phyloP scores from a whole-genome alignment of 1,140 invertebrate genomes.

The Trichonephila clavata region DNA sequence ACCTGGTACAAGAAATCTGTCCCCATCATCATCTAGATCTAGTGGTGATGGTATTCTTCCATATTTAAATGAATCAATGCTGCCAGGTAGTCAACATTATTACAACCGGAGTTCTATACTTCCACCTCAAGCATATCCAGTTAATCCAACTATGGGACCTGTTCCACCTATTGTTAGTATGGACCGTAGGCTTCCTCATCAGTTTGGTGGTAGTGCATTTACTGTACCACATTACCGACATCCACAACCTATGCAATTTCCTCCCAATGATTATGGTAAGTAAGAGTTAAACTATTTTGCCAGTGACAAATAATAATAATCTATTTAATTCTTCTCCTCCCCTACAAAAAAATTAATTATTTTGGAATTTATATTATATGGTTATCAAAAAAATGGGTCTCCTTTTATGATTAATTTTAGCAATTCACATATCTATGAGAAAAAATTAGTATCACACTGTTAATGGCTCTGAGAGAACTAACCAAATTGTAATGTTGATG shows the following conservation, averaged over 20 bases:
- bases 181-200: constrained; percentile 53
- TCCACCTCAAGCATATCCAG: constrained; percentile 56
- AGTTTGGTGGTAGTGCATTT: constrained; percentile 76
- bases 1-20: constrained; percentile 42
- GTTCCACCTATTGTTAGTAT: constrained; percentile 51
- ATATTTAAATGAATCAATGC: not conserved
- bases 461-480: too few species aligned
- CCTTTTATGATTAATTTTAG: too few species aligned
- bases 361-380: too few species aligned
- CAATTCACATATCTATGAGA: too few species aligned
- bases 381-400: too few species aligned
- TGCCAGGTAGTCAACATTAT: constrained; percentile 30
- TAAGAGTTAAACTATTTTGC: constrained; percentile 15
- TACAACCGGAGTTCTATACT: constrained; percentile 28
- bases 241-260: constrained; percentile 65
- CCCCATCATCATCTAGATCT: constrained; percentile 33
- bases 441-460: too few species aligned
- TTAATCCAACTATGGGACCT: constrained; percentile 43
- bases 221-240: constrained; percentile 77
- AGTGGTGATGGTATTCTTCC: not conserved
- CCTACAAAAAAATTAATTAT: too few species aligned
- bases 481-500: too few species aligned
- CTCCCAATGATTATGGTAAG: constrained; percentile 76
- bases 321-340: not conserved
- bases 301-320: not conserved